Evolutionary conservation across 1,140 invertebrate genomes (phyloP), one percentile per base, ranked within the genome.

Genomic region (honey bee (Apis mellifera)): DNA sequence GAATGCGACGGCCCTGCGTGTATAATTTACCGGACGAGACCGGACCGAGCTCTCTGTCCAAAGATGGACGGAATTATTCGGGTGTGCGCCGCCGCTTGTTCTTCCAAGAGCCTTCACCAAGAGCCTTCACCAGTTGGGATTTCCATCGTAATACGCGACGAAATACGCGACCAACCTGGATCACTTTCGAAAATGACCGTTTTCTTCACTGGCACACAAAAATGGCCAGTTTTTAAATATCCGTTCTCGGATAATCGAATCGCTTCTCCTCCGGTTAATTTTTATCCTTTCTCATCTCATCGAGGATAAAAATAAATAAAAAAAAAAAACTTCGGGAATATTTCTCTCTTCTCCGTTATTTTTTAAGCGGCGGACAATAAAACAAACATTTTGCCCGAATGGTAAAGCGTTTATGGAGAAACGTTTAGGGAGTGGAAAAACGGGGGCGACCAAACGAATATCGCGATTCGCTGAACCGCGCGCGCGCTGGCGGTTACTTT

Each of bases 401-500:
- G 64, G 42, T 8, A 42, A 26, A 59, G 19, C 65, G 42, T 50
- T 23, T 12, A 50, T 26, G 59, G 54, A 70, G 71, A n/a, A 42
- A 59, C 54, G 52, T n/a, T n/a, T n/a, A 17, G 2, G 21, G 19
- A 12, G 9, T 26, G 77, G 17, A 81, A 79, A 64, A 84, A 69
- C 32, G 54, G 59, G 65, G 23, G 15, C 64, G n/a, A 55, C 32
- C 68, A 54, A 86, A 82, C 73, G 79, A 57, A 50, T 73, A 72
- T 50, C 48, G 50, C 42, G 52, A 23, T 42, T 75, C 77, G 69
- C 66, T 59, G 65, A 77, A 62, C 50, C 65, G 79, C 23, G 13
- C 32, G n/a, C n/a, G n/a, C n/a, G 0, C 32, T 26, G 23, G 32
- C 70, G 59, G 80, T 86, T 84, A 86, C 78, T 84, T 84, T 84